These are phyloP conservation scores for Myiotriccus ornatus DNA, from an alignment of 2,797 vertebrate species.

Conservation along the genomic window DNA sequence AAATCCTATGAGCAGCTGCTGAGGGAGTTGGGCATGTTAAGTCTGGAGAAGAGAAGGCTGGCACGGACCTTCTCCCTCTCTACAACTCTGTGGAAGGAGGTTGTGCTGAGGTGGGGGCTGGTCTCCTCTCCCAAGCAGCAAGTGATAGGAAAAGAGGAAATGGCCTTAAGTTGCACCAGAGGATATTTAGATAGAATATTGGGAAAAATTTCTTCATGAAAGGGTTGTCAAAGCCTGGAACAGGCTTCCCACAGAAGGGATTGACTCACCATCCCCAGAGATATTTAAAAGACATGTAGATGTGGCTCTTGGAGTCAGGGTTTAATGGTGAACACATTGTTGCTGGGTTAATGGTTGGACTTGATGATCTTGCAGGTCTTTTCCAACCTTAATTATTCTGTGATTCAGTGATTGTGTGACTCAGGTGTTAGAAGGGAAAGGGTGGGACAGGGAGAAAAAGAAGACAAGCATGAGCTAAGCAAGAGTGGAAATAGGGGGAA, in stretches of 20 bases:
- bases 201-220: background rate
- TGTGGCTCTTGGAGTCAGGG: background rate
- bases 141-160: background rate
- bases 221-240: background rate
- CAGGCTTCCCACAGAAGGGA: background rate
- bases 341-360: background rate
- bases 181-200: background rate
- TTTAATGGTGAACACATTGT: background rate
- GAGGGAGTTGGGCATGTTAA: background rate
- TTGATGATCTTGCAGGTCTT: background rate
- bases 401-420: background rate
- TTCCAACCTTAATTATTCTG: background rate
- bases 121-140: background rate
- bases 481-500: background rate
- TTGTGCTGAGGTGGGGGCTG: too few relatives aligned
- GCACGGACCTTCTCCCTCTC: background rate
- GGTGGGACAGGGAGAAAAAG: background rate
- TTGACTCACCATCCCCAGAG: background rate
- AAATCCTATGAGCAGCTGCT: background rate
- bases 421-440: background rate
- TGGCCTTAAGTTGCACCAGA: background rate
- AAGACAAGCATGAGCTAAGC: background rate
- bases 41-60: background rate
- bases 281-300: background rate
- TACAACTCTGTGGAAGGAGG: background rate